A percentile compares a stretch with the other conserved stretches of the same genome.
Conservation (phyloP, 2,113 vertebrate species). For the Hemiprocne comata region DNA sequence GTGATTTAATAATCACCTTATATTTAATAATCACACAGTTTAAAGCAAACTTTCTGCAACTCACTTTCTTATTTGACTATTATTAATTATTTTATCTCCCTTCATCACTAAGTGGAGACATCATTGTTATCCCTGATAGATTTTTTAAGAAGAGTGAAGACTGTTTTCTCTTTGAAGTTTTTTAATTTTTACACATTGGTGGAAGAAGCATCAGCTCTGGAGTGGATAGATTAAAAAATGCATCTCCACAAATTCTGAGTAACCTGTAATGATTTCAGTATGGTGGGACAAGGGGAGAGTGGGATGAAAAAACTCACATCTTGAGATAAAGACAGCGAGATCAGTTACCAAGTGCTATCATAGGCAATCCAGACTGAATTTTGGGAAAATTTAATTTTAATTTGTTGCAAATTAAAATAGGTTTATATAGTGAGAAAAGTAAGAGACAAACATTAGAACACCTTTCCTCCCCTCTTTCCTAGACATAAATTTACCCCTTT, state of each 20-base stretch:
- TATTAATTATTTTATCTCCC: not conserved
- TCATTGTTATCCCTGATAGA: not conserved
- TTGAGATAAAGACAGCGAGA: not conserved
- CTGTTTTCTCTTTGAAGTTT: not conserved
- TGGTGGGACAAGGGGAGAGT: not conserved
- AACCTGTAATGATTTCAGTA: not conserved
- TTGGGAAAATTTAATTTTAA: not conserved
- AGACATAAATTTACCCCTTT: not conserved
- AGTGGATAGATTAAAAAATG: not conserved
- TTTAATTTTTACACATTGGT: not conserved
- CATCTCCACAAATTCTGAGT: not conserved
- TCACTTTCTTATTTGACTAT: not conserved
- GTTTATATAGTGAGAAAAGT: not conserved
- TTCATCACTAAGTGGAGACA: not conserved
- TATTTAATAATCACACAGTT: not conserved
- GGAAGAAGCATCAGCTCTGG: not conserved
- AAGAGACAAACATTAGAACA: not conserved
- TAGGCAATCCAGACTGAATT: not conserved
- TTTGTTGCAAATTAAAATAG: not conserved
- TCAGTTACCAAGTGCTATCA: not conserved
- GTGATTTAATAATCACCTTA: not conserved
- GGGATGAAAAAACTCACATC: not conserved
- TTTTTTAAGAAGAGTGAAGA: not conserved
- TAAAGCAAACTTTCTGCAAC: not conserved
- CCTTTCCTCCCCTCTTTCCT: not conserved